Evolutionary conservation across 2,888 invertebrate genomes (phyloP).

Genomic region (Limnephilus rhombicus): DNA sequence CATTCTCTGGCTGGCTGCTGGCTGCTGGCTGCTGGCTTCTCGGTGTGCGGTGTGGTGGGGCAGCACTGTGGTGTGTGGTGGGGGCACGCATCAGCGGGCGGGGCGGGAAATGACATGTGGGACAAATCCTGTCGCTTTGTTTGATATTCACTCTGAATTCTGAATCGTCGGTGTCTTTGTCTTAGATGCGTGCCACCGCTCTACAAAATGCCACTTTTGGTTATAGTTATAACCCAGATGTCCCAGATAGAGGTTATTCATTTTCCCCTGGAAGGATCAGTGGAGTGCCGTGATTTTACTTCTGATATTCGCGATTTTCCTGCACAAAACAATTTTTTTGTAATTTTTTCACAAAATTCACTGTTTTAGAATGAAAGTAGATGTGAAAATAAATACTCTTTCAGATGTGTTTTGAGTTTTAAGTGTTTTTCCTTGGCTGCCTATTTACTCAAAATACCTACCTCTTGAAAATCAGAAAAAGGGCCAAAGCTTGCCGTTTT

Average conservation of each 20-base stretch:
- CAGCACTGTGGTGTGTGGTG: background rate
- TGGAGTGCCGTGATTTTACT: background rate
- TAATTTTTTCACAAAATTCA: background rate
- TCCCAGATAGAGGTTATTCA: background rate
- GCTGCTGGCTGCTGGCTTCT: too few relatives aligned
- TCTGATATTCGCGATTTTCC: background rate
- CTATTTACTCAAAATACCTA: background rate
- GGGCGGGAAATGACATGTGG: background rate
- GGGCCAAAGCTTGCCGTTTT: background rate
- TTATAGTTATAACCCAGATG: background rate
- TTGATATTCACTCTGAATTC: constrained; percentile 12
- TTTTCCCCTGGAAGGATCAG: background rate
- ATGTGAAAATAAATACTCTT: background rate
- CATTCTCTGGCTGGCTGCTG: background rate
- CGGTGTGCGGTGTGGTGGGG: background rate
- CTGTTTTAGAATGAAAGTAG: background rate
- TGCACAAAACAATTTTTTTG: background rate
- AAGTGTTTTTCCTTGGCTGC: background rate
- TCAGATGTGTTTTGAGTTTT: background rate
- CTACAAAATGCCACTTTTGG: background rate
- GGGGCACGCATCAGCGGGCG: background rate
- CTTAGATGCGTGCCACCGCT: constrained; percentile 17
- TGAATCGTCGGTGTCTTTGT: background rate
- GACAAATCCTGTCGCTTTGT: background rate
- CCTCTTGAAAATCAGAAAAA: background rate